Base-by-base conservation (phyloP, 2,113 vertebrate genomes). In the Upupa epops region DNA sequence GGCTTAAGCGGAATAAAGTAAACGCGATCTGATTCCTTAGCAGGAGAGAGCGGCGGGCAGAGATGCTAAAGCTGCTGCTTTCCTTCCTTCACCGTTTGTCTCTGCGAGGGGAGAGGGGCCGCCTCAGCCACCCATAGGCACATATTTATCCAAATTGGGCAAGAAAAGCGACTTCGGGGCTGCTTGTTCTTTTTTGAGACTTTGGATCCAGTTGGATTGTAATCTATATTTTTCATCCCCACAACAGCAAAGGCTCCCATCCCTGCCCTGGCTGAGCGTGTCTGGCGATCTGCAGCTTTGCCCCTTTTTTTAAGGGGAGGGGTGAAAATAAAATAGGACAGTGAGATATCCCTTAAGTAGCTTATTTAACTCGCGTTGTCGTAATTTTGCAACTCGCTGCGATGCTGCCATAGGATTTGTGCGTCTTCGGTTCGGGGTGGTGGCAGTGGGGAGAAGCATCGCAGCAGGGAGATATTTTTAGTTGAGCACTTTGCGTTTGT, bases 1-100 rank as follows among this genome's bases (percentile, higher is more conserved):
- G 75, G 92, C 91, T 96, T 92, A 89, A 91, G 90, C 95, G 83
- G 86, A 58, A 94, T 96, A 90, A 96, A 98, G 97, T 96, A 78
- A 92, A 93, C 28, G 71, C 83, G 95, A 86, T 90, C 80, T 65
- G 79, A 72, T 95, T 90, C 90, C 83, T 81, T 64, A 91, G 83
- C 86, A 55, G 89, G 61, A 32, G 92, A 84, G 90, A 95, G 95
- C 92, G 96, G 90, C 95, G 90, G 94, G 93, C 86, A 71, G 95
- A 80, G 90, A 96, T 83, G 96, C 83, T 85, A 36, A 65, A 90
- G 85, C 84, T 71, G 87, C 88, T 52, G 59, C 80, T 84, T 80
- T n/a, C 88, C 60, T 80, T 32, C 88, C 60, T 94, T 92, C 91
- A 95, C 92, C 93, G 32, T 93, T 96, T 91, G 96, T 87, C 92